Evolutionary conservation across 37 sponge, comb jelly and placozoan species (phyloP), one percentile per base, ranked within the genome.

Genomic region (Cliona cf. orientalis): DNA sequence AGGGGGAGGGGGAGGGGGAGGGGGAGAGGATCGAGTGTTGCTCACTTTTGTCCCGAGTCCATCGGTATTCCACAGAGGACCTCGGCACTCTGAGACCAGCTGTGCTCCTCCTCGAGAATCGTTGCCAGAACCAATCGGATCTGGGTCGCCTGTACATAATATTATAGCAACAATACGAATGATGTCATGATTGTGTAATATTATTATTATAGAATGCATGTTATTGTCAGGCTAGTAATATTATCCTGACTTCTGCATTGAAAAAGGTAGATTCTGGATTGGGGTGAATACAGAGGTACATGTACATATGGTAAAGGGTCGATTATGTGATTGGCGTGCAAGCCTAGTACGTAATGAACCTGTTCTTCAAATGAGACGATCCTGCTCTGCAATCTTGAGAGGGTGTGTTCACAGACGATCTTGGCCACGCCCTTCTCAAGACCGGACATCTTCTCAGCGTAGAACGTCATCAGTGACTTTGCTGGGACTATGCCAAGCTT

Each of bases 21-120:
- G 6, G 28, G 11, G 9, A 6, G 29, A 72, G 55, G 9, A 69
- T 38, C 5, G 14, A 69, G 5, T 44, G 28, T 31, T 34, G 66
- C 86, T 79, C 35, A 91, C 88, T 90, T 94, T n/a, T 91, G 90
- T 29, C 97, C 91, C 21, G 86, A 90, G 57, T 97, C 94, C 69
- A 97, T 69, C 1, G 92, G 95, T 17, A 94, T 92, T 7, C 67
- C 90, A 69, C 90, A 85, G 45, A 97, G 78, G 22, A 89, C 68
- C 39, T 75, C 72, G 28, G 95, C 97, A 80, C 93, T 92, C 42
- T 83, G 62, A 22, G 69, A 49, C 84, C 87, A 97, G 23, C 94
- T 60, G 36, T 94, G 86, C 41, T 92, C 93, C 2, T 69, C 80
- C 58, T 94, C 97, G 42, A 84, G 87, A 2, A 94, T 78, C 42